Conservation (phyloP, 2,113 vertebrate genomes). For the Camarhynchus parvulus region DNA sequence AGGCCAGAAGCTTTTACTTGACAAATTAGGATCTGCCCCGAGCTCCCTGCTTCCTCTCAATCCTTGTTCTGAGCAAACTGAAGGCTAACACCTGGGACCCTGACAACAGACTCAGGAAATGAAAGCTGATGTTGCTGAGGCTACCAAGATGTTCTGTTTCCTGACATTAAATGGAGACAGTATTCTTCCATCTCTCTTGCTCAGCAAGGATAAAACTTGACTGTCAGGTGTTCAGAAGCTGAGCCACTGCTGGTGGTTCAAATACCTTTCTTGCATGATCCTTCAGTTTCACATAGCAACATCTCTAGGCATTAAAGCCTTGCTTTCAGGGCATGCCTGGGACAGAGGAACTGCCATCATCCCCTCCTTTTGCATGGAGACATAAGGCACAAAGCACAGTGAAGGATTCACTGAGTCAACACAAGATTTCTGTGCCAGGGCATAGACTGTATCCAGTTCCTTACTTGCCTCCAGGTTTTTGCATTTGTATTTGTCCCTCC, state of each 20-base stretch:
- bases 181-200: not conserved
- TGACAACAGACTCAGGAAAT: not conserved
- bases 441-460: not conserved
- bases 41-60: not conserved
- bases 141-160: not conserved
- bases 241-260: not conserved
- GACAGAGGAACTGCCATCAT: not conserved
- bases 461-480: not conserved
- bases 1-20: not conserved
- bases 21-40: not conserved
- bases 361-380: not conserved
- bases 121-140: not conserved
- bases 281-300: not conserved
- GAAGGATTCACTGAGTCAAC: not conserved
- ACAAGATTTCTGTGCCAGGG: not conserved
- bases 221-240: not conserved
- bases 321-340: not conserved
- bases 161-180: not conserved
- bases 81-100: not conserved
- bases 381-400: not conserved
- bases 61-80: not conserved
- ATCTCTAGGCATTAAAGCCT: not conserved
- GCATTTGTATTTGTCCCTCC: not conserved
- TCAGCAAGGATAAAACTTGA: not conserved
- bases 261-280: not conserved